Percentiles rank a stretch among this genome's conserved stretches.
Conservation (phyloP, 2,888 invertebrate genomes). For the Atethmia centrago region DNA sequence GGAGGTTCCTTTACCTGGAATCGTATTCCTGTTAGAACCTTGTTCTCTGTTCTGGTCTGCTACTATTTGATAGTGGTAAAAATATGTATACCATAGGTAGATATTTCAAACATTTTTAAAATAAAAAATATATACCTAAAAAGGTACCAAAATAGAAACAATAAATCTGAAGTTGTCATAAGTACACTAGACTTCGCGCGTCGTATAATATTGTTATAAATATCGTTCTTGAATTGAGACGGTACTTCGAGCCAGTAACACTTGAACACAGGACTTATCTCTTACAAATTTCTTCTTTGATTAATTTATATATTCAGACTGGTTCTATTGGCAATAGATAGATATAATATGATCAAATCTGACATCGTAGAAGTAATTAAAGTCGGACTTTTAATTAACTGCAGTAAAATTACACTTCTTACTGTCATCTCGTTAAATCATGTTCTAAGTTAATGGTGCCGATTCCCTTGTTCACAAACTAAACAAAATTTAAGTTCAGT, state of each 20-base stretch:
- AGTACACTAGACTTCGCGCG: constrained; percentile 17
- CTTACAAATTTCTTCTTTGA: constrained; percentile 20
- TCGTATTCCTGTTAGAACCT: neutral
- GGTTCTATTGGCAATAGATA: neutral
- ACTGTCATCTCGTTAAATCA: no score
- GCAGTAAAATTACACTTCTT: no score
- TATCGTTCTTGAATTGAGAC: constrained; percentile 17
- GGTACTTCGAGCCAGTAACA: constrained; percentile 31
- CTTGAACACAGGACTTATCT: constrained; percentile 18
- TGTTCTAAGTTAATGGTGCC: no score
- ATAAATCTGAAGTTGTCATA: constrained; percentile 14
- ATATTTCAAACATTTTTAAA: no score
- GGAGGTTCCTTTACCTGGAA: neutral
- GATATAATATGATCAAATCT: neutral
- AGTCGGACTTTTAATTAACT: no score
- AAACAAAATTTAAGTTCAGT: no score
- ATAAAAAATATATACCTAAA: no score
- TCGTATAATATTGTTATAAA: constrained; percentile 42
- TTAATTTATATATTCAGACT: constrained; percentile 6
- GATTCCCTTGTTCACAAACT: no score
- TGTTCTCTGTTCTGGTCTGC: no score
- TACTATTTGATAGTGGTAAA: neutral
- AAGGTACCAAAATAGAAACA: constrained; percentile 1
- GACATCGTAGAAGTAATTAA: neutral
- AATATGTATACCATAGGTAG: no score